phyloP scores from a whole-genome alignment of 2,888 invertebrate species.

The Paralinhomoeus sp. region DNA sequence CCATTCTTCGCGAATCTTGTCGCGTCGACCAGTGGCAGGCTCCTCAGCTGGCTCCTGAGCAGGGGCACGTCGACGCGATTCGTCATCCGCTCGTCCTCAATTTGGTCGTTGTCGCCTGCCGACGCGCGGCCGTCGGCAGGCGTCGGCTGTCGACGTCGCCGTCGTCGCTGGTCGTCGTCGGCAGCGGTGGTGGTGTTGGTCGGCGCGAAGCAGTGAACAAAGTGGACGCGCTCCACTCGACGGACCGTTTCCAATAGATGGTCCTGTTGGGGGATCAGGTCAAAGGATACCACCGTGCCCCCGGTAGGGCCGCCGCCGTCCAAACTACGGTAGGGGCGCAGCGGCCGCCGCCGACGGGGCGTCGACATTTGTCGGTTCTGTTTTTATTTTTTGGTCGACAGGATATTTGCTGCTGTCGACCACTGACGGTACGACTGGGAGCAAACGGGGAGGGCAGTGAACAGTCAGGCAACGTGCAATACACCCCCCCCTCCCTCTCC shows the following conservation, averaged over 20 bases:
- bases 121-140: conserved; percentile 42
- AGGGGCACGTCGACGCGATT: conserved; percentile 1
- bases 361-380: too few relatives aligned
- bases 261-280: too few relatives aligned
- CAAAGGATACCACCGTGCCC: too few relatives aligned
- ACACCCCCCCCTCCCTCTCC: too few relatives aligned
- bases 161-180: neutral
- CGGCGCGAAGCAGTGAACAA: conserved; percentile 61
- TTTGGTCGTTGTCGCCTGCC: neutral
- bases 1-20: conserved; percentile 68
- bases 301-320: too few relatives aligned
- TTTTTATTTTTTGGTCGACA: too few relatives aligned
- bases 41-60: conserved; percentile 42
- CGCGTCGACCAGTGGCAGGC: conserved; percentile 65
- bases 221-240: conserved; percentile 54
- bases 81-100: neutral
- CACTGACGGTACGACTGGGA: too few relatives aligned
- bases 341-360: too few relatives aligned
- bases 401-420: too few relatives aligned
- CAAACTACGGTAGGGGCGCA: too few relatives aligned
- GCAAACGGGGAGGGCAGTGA: too few relatives aligned
- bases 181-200: conserved; percentile 29
- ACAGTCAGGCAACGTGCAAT: too few relatives aligned
- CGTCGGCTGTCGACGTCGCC: neutral
- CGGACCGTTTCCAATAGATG: conserved; percentile 69